These are phyloP conservation scores for Cryptocheilus praepositus DNA, from an alignment of 2,888 invertebrate species.

Conservation along the genomic window DNA sequence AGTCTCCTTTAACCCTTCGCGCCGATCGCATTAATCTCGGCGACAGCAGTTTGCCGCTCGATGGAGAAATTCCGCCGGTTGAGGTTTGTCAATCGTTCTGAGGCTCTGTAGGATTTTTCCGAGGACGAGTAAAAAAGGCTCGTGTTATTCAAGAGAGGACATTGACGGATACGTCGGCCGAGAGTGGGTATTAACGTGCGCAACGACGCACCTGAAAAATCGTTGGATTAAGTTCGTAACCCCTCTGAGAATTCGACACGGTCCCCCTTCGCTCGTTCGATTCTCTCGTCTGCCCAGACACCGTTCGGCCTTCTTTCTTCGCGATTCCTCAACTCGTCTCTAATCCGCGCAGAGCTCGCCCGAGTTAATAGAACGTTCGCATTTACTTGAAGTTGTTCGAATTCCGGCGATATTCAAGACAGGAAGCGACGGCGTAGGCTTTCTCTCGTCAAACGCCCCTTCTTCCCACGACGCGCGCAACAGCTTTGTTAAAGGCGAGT, in stretches of 20 bases:
- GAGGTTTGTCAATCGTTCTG: slow-evolving; percentile 45
- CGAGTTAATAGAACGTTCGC: no score
- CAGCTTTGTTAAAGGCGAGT: not conserved
- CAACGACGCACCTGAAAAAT: slow-evolving; percentile 63
- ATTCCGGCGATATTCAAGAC: no score
- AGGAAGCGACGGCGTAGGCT: no score
- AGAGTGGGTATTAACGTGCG: slow-evolving; percentile 1
- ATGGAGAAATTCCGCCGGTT: slow-evolving; percentile 13
- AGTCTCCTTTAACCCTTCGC: slow-evolving; percentile 31
- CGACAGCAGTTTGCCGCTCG: slow-evolving; percentile 9
- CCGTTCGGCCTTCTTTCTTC: not conserved
- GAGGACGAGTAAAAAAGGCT: slow-evolving; percentile 26
- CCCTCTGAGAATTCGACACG: slow-evolving; percentile 32
- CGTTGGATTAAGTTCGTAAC: slow-evolving; percentile 56
- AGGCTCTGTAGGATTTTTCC: slow-evolving; percentile 23
- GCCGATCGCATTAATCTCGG: slow-evolving; percentile 28
- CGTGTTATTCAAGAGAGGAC: slow-evolving; percentile 45
- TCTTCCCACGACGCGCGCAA: no score
- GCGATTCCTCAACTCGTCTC: not conserved
- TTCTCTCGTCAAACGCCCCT: no score
- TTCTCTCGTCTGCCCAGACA: not conserved
- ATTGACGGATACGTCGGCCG: slow-evolving; percentile 47
- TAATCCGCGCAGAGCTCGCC: no score
- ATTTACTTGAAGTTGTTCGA: no score
- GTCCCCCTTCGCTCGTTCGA: slow-evolving; percentile 16